Base-by-base conservation (phyloP, 1,140 invertebrate species). In the Apis mellifera region DNA sequence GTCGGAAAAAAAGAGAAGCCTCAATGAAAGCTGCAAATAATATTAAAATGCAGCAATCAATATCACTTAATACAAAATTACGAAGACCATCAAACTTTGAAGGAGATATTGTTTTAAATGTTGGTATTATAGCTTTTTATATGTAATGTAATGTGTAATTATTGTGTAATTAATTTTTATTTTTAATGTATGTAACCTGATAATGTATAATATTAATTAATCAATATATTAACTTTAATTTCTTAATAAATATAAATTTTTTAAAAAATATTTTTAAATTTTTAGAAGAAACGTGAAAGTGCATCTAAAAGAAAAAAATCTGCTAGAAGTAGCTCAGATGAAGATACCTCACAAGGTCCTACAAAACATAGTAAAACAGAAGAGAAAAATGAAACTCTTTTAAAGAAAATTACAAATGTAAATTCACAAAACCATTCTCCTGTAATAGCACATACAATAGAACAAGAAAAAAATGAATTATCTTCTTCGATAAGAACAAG, bases 1-100 rank as follows among this genome's bases (percentile, higher is more conserved):
- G 73, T 48, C 83, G 89, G 82, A 11, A 62, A 5, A 91, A 80
- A 78, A 86, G 92, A 26, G 68, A 82, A 52, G 92, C 92, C 12
- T 93, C 91, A 1, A 77, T 85, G n/a, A 90, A 75, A 86, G 92
- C 92, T 60, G 84, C 73, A 12, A 70, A 88, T 57, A 92, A 66
- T 66, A 93, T 93, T 13, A 92, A 83, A 57, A 90, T 89, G 62
- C 92, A 92, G 54, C 89, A 91, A 72, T 88, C 88, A 0, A 4
- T 87, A 0, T 23, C 64, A 11, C n/a, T 90, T 9, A 23, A 5
- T 50, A 52, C 70, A 9, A 92, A 92, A 83, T 17, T 89, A 17
- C 72, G 87, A 48, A 89, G 87, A 71, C 79, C 84, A 3, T 86
- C 86, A 0, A 32, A n/a, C 1, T 5, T 13, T 68, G 52, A 83